These are phyloP conservation scores for Ceyx erithaca DNA, from an alignment of 2,797 vertebrate genomes.

Conservation along the genomic window DNA sequence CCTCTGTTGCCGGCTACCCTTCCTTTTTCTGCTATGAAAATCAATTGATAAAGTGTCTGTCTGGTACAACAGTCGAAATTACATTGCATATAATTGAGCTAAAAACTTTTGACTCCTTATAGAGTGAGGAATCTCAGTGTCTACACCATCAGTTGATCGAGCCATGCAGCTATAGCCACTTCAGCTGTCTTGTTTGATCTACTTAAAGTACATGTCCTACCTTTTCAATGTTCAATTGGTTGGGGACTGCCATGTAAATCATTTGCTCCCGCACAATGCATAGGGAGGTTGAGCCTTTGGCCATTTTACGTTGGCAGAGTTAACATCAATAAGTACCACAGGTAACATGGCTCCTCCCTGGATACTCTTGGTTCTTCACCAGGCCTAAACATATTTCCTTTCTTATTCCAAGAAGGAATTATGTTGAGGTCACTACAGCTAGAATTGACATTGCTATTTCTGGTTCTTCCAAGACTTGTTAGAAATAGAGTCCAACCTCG, in stretches of 20 bases:
- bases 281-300: neutral
- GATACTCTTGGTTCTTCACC: neutral
- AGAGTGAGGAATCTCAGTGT: neutral
- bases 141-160: neutral
- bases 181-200: neutral
- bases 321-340: neutral
- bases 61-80: neutral
- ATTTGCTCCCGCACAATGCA: rapidly evolving
- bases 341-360: neutral
- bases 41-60: neutral
- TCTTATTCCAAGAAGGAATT: neutral
- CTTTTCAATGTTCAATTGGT: neutral
- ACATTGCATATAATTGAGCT: neutral
- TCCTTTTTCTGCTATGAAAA: neutral
- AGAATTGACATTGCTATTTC: neutral
- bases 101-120: neutral
- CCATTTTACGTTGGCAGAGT: neutral
- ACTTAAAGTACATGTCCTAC: neutral
- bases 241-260: neutral
- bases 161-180: neutral
- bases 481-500: neutral
- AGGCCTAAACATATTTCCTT: neutral
- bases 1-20: neutral
- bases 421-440: neutral
- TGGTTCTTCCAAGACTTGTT: neutral